These are phyloP conservation scores for Scaptomyza graminum DNA, from an alignment of 1,140 invertebrate species.

Conservation along the genomic window DNA sequence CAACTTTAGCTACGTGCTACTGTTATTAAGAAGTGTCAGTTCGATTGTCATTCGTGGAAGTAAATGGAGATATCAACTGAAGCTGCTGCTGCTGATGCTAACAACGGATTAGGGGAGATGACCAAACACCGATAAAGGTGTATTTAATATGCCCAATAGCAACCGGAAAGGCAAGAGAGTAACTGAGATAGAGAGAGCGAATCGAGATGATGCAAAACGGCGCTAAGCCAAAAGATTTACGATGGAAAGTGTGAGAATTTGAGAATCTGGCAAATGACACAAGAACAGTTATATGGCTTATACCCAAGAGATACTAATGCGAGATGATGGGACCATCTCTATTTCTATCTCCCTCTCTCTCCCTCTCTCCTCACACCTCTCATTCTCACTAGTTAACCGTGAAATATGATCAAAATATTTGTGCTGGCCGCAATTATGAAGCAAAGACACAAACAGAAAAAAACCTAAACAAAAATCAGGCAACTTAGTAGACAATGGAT, in stretches of 20 bases:
- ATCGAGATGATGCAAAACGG: conserved; percentile 71
- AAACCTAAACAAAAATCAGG: conserved; percentile 39
- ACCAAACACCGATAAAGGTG: conserved; percentile 61
- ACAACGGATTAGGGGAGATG: conserved; percentile 56
- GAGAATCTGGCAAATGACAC: conserved; percentile 65
- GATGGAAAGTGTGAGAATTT: conserved; percentile 80
- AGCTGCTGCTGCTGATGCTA: conserved; percentile 25
- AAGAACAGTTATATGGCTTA: conserved; percentile 57
- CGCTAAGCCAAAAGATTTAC: conserved; percentile 70
- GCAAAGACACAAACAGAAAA: conserved; percentile 24
- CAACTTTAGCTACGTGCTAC: conserved; percentile 53
- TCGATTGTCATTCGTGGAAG: conserved; percentile 66
- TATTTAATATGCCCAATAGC: conserved; percentile 42
- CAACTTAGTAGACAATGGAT: conserved; percentile 52
- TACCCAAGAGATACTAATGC: conserved; percentile 11
- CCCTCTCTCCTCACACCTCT: neutral
- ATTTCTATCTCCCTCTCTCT: neutral
- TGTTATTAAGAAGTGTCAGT: conserved; percentile 36
- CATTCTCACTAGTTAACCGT: conserved; percentile 57
- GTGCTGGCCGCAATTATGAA: conserved; percentile 71
- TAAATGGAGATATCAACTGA: conserved; percentile 76
- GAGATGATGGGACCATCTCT: conserved; percentile 62
- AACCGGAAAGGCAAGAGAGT: conserved; percentile 5
- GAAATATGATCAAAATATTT: conserved; percentile 82
- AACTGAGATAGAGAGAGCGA: conserved; percentile 4